phyloP scores from a whole-genome alignment of 2,113 vertebrate species.

The Ceyx cyanopectus region DNA sequence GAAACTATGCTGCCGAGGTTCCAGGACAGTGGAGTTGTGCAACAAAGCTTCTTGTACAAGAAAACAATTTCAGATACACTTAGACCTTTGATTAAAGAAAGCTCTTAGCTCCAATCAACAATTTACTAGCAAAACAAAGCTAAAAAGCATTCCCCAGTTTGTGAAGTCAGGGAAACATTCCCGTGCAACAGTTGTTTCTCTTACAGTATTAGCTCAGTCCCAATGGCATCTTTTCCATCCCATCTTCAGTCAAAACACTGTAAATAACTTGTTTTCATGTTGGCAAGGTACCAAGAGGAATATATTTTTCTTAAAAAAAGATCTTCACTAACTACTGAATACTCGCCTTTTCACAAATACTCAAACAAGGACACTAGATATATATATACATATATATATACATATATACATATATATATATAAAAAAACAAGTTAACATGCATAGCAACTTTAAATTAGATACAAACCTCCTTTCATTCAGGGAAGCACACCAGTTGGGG shows the following conservation, averaged over 20 bases:
- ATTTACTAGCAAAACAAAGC: slow-evolving; percentile 33
- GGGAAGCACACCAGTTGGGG: not conserved
- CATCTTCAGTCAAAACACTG: slow-evolving; percentile 53
- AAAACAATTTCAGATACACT: slow-evolving; percentile 31
- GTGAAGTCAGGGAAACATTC: slow-evolving; percentile 39
- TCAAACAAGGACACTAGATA: not conserved
- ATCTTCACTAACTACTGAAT: not conserved
- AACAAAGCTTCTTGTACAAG: not conserved
- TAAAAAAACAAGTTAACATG: not conserved
- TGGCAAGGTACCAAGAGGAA: slow-evolving; percentile 11
- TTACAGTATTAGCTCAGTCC: slow-evolving; percentile 58
- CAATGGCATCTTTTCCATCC: slow-evolving; percentile 58
- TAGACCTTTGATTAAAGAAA: slow-evolving; percentile 19
- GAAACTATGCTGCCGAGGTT: not conserved
- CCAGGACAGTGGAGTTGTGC: not conserved
- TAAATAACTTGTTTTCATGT: slow-evolving; percentile 51
- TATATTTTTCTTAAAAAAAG: not conserved
- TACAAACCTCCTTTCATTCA: not conserved
- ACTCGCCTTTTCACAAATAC: not conserved
- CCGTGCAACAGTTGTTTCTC: slow-evolving; percentile 35
- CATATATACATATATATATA: too few species aligned
- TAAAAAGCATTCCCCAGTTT: slow-evolving; percentile 24
- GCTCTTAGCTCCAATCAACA: not conserved
- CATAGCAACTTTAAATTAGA: not conserved
- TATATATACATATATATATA: too few species aligned